phyloP scores from a whole-genome alignment of 2,797 vertebrate species.

The Phalanger gymnotis region DNA sequence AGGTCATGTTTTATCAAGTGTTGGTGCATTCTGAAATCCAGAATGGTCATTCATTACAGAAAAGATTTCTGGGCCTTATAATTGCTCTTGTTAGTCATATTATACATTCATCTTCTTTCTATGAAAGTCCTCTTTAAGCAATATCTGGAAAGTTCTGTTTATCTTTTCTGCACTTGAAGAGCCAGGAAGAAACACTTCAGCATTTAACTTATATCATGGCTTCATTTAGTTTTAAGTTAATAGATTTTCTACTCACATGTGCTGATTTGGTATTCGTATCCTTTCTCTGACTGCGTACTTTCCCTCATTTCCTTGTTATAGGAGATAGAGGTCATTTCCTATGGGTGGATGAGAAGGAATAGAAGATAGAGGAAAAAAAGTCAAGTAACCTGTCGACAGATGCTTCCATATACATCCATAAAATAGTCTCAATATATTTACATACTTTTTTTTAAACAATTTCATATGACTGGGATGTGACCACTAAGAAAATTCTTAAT shows the following conservation, averaged over 20 bases:
- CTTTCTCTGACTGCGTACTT: not conserved
- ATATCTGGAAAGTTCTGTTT: not conserved
- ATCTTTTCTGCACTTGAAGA: not conserved
- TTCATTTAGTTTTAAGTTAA: slow-evolving; percentile 32
- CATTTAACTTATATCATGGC: not conserved
- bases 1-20: not conserved
- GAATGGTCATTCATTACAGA: not conserved
- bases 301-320: slow-evolving; percentile 20
- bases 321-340: not conserved
- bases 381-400: not conserved
- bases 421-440: not conserved
- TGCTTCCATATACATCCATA: not conserved
- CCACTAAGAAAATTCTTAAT: not conserved
- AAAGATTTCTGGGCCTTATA: slow-evolving; percentile 12
- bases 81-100: not conserved
- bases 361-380: not conserved
- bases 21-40: not conserved
- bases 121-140: not conserved
- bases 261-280: not conserved
- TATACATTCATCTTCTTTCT: not conserved
- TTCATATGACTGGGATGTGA: not conserved
- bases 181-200: not conserved
- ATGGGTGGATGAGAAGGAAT: not conserved
- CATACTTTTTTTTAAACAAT: not conserved
- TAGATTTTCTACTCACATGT: not conserved